phyloP scores from a whole-genome alignment of 2,797 vertebrate species.

The Alexandromys oeconomus region DNA sequence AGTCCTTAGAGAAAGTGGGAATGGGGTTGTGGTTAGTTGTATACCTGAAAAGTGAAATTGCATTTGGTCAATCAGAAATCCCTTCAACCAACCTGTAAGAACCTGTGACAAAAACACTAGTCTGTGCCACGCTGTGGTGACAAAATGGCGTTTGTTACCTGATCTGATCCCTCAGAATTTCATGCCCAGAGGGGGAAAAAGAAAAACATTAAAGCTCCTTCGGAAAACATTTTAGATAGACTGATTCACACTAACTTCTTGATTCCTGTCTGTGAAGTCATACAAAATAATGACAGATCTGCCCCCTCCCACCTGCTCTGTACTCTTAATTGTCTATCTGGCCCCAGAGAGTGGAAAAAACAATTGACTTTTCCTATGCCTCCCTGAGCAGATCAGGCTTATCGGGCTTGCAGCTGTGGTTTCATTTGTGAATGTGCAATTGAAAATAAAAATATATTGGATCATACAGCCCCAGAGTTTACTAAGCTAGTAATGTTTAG shows the following conservation, averaged over 20 bases:
- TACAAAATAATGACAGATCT: conserved; percentile 73
- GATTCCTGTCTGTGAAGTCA: conserved; percentile 82
- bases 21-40: neutral
- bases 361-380: conserved; percentile 88
- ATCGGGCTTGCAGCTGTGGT: conserved; percentile 84
- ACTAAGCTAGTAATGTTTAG: conserved; percentile 62
- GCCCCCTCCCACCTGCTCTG: conserved; percentile 46
- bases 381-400: conserved; percentile 85
- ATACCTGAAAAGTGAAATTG: neutral
- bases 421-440: conserved; percentile 81
- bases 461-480: conserved; percentile 80
- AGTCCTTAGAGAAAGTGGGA: neutral
- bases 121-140: neutral
- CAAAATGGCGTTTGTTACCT: neutral
- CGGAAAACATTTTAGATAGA: conserved; percentile 75
- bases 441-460: conserved; percentile 81
- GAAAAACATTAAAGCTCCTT: neutral
- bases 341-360: conserved; percentile 88
- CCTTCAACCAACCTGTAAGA: neutral
- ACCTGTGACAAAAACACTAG: neutral
- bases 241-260: conserved; percentile 82
- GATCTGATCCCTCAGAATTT: neutral
- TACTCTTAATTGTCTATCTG: conserved; percentile 82
- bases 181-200: neutral
- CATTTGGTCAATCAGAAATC: neutral